Conservation (phyloP, 2,888 invertebrate species). For the Melieria crassipennis region DNA sequence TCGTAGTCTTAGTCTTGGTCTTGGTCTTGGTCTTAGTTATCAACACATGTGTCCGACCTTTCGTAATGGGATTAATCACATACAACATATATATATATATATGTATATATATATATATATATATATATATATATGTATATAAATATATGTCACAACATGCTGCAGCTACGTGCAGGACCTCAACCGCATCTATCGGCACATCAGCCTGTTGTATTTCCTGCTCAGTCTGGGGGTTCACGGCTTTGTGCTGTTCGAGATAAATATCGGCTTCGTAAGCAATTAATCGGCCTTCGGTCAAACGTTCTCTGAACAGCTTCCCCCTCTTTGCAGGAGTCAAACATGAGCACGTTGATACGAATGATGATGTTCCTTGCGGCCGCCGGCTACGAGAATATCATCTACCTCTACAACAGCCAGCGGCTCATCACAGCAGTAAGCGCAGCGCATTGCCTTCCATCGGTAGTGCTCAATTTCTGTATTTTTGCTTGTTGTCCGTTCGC, state of each 20-base stretch:
- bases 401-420: slow-evolving; percentile 57
- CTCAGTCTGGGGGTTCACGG: slow-evolving; percentile 8
- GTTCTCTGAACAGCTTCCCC: not conserved
- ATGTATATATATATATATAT: too few relatives aligned
- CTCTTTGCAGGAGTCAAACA: slow-evolving; percentile 43
- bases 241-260: slow-evolving; percentile 16
- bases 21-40: too few relatives aligned
- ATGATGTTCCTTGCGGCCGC: slow-evolving; percentile 53
- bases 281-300: too few relatives aligned
- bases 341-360: slow-evolving; percentile 51
- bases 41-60: too few relatives aligned
- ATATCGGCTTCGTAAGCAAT: slow-evolving; percentile 8
- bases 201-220: slow-evolving; percentile 13
- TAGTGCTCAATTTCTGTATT: too few relatives aligned
- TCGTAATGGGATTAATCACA: too few relatives aligned
- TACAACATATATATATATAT: too few relatives aligned
- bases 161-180: not conserved
- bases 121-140: too few relatives aligned
- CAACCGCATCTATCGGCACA: slow-evolving; percentile 9
- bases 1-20: too few relatives aligned
- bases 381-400: slow-evolving; percentile 54
- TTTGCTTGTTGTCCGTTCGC: not conserved
- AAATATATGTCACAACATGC: not conserved
- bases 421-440: slow-evolving; percentile 30
- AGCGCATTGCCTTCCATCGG: too few relatives aligned